Conservation (phyloP, 2,113 vertebrate genomes). For the Elaphurus davidianus region DNA sequence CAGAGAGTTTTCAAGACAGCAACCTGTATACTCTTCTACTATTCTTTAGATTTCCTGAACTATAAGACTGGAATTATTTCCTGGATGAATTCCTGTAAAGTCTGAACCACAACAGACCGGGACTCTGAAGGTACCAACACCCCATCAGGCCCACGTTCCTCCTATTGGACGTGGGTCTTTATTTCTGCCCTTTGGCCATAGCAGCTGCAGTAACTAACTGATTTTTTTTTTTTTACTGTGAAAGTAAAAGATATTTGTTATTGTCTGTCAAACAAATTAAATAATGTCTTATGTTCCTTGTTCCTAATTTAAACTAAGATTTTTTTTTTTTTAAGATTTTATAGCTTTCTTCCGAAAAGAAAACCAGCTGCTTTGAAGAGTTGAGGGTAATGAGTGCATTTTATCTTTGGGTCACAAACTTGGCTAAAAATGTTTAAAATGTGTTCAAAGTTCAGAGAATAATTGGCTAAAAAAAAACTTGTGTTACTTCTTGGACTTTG, state of each 20-base stretch:
- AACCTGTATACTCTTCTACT: background rate
- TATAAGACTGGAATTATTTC: background rate
- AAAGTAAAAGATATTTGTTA: background rate
- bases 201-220: background rate
- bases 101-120: background rate
- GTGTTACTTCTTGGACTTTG: background rate
- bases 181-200: background rate
- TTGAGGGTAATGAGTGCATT: background rate
- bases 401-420: background rate
- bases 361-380: background rate
- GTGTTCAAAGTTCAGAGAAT: background rate
- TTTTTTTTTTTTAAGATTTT: background rate
- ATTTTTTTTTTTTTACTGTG: background rate
- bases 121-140: background rate
- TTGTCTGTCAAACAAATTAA: background rate
- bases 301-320: background rate
- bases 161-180: background rate
- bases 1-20: background rate
- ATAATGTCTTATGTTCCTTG: background rate
- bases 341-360: background rate
- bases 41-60: background rate
- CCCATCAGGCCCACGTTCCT: too few species aligned
- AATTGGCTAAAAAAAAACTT: background rate
- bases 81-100: background rate
- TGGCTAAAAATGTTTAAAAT: background rate